These are phyloP conservation scores for Forbesichthys agassizii DNA, from an alignment of 2,113 vertebrate genomes.

Conservation along the genomic window DNA sequence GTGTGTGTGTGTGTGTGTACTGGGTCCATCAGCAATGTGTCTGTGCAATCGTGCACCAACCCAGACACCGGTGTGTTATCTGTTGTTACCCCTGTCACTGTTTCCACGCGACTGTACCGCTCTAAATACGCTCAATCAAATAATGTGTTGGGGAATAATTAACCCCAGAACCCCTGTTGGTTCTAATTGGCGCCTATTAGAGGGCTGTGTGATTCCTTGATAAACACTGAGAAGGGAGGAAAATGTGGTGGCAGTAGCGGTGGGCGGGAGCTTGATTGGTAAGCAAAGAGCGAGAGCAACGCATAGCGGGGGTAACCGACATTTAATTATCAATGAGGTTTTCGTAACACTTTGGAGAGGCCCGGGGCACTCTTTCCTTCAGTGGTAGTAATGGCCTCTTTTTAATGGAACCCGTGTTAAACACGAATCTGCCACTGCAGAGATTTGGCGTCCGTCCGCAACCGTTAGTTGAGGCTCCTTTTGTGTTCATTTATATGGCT, in stretches of 20 bases:
- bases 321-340: slow-evolving; percentile 87
- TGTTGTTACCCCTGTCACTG: slow-evolving; percentile 53
- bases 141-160: slow-evolving; percentile 81
- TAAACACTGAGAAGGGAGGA: slow-evolving; percentile 66
- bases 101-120: slow-evolving; percentile 64
- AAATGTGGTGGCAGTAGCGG: slow-evolving; percentile 61
- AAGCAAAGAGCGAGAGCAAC: slow-evolving; percentile 80
- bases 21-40: slow-evolving; percentile 20
- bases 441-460: slow-evolving; percentile 69
- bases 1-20: background rate
- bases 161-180: slow-evolving; percentile 77
- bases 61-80: slow-evolving; percentile 63
- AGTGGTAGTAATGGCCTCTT: slow-evolving; percentile 79
- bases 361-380: slow-evolving; percentile 76
- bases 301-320: slow-evolving; percentile 82
- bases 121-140: slow-evolving; percentile 80
- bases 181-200: slow-evolving; percentile 83
- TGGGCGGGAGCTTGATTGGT: slow-evolving; percentile 78
- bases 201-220: slow-evolving; percentile 75
- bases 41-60: slow-evolving; percentile 41
- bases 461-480: slow-evolving; percentile 69
- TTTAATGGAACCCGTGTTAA: slow-evolving; percentile 84
- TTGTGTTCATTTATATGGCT: slow-evolving; percentile 66
- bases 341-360: slow-evolving; percentile 78
- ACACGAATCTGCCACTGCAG: slow-evolving; percentile 75